These are phyloP conservation scores for Drosophila ercepeae DNA, from an alignment of 1,140 invertebrate genomes.

Conservation along the genomic window DNA sequence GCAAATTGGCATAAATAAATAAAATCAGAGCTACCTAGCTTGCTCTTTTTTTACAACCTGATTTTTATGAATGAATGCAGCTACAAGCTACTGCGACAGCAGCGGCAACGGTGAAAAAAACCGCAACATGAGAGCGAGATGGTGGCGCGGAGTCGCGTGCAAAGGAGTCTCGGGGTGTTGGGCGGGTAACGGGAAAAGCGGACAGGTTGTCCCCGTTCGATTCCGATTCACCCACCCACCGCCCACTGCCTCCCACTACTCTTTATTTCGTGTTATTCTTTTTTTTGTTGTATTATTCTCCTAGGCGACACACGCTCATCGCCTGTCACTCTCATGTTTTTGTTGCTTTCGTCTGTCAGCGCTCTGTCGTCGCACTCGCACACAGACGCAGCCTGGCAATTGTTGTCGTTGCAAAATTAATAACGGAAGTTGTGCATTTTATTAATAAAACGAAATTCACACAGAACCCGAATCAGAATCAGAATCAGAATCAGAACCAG, in stretches of 20 bases:
- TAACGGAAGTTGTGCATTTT: slow-evolving; percentile 84
- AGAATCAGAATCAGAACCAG: slow-evolving; percentile 48
- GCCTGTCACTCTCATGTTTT: slow-evolving; percentile 40
- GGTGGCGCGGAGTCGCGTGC: slow-evolving; percentile 54
- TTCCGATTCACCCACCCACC: slow-evolving; percentile 7
- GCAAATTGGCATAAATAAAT: slow-evolving; percentile 79
- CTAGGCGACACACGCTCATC: slow-evolving; percentile 34
- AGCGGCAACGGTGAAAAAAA: slow-evolving; percentile 12
- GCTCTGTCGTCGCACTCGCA: slow-evolving; percentile 22
- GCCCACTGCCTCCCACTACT: slow-evolving; percentile 12
- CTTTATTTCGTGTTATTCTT: slow-evolving; percentile 3
- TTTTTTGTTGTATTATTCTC: background rate
- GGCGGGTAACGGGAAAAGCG: slow-evolving; percentile 17
- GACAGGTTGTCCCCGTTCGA: slow-evolving; percentile 45
- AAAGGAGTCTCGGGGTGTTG: slow-evolving; percentile 58
- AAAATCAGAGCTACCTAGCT: slow-evolving; percentile 54
- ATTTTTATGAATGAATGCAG: slow-evolving; percentile 82
- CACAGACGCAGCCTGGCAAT: slow-evolving; percentile 35
- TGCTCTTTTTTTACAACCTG: slow-evolving; percentile 72
- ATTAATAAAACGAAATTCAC: slow-evolving; percentile 79
- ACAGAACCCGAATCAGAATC: slow-evolving; percentile 30
- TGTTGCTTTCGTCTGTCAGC: slow-evolving; percentile 38
- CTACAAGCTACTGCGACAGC: slow-evolving; percentile 4
- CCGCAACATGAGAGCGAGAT: slow-evolving; percentile 16
- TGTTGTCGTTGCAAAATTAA: slow-evolving; percentile 81